Conservation (phyloP, 2,797 vertebrate genomes). For the Phylloscopus collybita region DNA sequence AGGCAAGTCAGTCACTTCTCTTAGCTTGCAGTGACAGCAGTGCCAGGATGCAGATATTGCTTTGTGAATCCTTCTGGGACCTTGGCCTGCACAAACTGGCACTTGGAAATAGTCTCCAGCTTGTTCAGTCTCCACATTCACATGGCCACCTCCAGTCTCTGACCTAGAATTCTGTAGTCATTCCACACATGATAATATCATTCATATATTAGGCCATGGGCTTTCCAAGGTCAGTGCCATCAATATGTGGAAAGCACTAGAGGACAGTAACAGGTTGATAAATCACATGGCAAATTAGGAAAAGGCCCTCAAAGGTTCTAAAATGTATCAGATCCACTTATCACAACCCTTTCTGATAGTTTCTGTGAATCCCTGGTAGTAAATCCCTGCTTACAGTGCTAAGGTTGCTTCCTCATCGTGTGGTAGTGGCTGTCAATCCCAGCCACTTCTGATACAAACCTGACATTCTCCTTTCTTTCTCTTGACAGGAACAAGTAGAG, state of each 20-base stretch:
- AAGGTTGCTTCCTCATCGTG: slow-evolving; percentile 2
- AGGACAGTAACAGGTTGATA: slow-evolving; percentile 62
- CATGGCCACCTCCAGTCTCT: background rate
- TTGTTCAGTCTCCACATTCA: background rate
- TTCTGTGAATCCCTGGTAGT: background rate
- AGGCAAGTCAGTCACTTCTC: background rate
- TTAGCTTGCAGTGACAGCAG: background rate
- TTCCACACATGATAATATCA: slow-evolving; percentile 34
- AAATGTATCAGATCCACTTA: slow-evolving; percentile 44
- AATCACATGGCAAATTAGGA: slow-evolving; percentile 56
- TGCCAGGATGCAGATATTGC: background rate
- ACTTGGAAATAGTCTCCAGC: background rate
- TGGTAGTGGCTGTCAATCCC: background rate
- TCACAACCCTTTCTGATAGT: slow-evolving; percentile 8
- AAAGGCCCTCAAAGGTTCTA: slow-evolving; percentile 56
- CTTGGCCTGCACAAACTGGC: background rate
- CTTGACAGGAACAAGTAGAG: background rate
- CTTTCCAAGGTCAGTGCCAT: slow-evolving; percentile 52
- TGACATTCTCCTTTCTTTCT: background rate
- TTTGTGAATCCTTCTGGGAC: background rate
- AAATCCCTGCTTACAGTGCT: slow-evolving; percentile 31
- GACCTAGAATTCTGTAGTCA: slow-evolving; percentile 29
- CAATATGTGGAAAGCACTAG: slow-evolving; percentile 43
- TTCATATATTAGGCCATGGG: slow-evolving; percentile 11
- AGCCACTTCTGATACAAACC: background rate